Evolutionary conservation across 2,113 vertebrate genomes (phyloP).

Genomic region (Clupea harengus): DNA sequence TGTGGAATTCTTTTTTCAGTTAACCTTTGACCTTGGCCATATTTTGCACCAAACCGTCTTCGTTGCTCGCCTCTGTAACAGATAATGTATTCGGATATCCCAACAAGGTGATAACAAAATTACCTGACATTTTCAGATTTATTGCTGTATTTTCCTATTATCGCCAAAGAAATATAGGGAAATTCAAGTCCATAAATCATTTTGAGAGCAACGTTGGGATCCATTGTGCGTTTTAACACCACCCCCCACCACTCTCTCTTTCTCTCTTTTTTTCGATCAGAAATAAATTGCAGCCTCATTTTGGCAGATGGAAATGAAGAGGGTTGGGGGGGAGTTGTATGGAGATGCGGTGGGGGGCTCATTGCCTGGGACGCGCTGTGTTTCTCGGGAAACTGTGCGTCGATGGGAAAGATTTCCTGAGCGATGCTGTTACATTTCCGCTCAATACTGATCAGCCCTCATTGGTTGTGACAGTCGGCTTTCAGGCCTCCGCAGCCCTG

Average conservation of each 20-base stretch:
- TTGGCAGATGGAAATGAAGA: conserved; percentile 46
- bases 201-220: conserved; percentile 60
- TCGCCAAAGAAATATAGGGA: conserved; percentile 73
- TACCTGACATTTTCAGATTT: conserved; percentile 79
- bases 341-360: not conserved
- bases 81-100: conserved; percentile 74
- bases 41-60: conserved; percentile 40
- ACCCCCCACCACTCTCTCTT: not conserved
- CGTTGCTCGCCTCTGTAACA: conserved; percentile 40
- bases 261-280: conserved; percentile 37
- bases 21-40: conserved; percentile 39
- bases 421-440: conserved; percentile 38
- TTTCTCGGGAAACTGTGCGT: conserved; percentile 2
- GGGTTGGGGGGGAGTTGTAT: not conserved
- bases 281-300: conserved; percentile 55
- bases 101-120: conserved; percentile 77
- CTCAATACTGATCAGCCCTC: conserved; percentile 51
- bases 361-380: conserved; percentile 3
- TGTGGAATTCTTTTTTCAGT: conserved; percentile 30
- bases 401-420: conserved; percentile 42
- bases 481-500: conserved; percentile 18
- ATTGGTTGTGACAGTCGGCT: conserved; percentile 42
- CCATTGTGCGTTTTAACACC: conserved; percentile 61
- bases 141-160: conserved; percentile 80
- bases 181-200: conserved; percentile 76